Evolutionary conservation across 2,888 invertebrate species (phyloP), one percentile per base, ranked within the genome.

Genomic region (Eurytoma adleriae): DNA sequence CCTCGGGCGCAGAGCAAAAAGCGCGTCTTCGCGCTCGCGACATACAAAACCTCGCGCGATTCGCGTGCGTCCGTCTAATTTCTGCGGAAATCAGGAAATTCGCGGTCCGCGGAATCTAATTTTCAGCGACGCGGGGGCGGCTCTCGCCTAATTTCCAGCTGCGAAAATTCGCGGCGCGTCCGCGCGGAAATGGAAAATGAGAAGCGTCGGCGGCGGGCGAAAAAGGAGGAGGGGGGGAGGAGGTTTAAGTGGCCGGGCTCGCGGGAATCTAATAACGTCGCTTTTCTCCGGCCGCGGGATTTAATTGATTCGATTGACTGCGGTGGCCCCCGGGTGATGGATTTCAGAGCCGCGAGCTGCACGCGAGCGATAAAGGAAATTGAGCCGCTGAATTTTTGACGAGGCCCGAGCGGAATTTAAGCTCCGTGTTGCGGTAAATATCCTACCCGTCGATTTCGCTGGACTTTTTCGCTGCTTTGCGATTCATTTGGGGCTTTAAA

Each of bases 291-390:
- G 69, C 71, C 66, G 50, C 71, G 67, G 57, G 78, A 78, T 78
- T 71, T 78, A 78, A 78, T 78, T 72, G 72, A 78, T 78, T 78
- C 78, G 78, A 78, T 78, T 78, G 78, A 78, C 71, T 68, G 61
- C 57, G 67, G 59, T 20, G 61, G 56, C 57, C 13, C 56, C 27
- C 20, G 30, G 48, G 20, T 76, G 69, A 69, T 76, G 69, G 69
- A 76, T 76, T 69, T 76, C 76, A 76, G 12, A 14, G 64, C 20
- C 14, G 16, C 27, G 27, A 3, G 1, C 48, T 16, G 48, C n/a
- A 27, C 18, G 24, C 14, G 52, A 68, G 24, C 40, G 40, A 40
- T 40, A 40, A 40, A 40, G 40, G n/a, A 1, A 57, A 57, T 57
- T 57, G 40, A 40, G 40, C 40, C 40, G 40, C 40, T 40, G 16